A percentile compares a stretch with the other conserved stretches of the same genome.
phyloP scores from a whole-genome alignment of 2,797 vertebrate species.

The Alca torda region DNA sequence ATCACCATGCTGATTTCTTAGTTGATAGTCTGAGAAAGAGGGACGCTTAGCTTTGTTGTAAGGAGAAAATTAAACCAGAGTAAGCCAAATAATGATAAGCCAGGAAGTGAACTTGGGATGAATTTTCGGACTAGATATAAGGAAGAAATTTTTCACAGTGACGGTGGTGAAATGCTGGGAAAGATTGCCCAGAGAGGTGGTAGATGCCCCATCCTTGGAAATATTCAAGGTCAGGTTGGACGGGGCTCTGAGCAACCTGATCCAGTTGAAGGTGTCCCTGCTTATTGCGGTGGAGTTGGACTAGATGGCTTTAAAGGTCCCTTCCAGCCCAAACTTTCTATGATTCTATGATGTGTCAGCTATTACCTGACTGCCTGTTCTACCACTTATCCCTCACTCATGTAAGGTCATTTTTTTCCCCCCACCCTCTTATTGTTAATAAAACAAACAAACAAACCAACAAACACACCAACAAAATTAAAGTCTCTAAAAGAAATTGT shows the following conservation, averaged over 20 bases:
- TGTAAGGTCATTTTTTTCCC: neutral
- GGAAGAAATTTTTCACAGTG: neutral
- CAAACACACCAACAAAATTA: too few relatives aligned
- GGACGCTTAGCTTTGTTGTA: neutral
- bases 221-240: neutral
- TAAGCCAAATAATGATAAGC: neutral
- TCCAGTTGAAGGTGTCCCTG: neutral
- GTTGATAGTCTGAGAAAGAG: neutral
- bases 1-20: neutral
- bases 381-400: rapidly evolving
- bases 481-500: neutral
- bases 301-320: neutral
- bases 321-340: neutral
- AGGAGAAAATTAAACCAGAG: neutral
- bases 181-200: neutral
- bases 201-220: neutral
- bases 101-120: neutral
- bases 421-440: neutral
- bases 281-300: neutral
- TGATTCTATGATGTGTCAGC: neutral
- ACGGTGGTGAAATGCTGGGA: too few relatives aligned
- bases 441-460: neutral
- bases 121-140: neutral
- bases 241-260: neutral
- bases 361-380: neutral